Percentiles rank a stretch among this genome's conserved stretches.
These are phyloP conservation scores for Pseudochirops corinnae DNA, from an alignment of 2,797 vertebrate species.

Conservation along the genomic window DNA sequence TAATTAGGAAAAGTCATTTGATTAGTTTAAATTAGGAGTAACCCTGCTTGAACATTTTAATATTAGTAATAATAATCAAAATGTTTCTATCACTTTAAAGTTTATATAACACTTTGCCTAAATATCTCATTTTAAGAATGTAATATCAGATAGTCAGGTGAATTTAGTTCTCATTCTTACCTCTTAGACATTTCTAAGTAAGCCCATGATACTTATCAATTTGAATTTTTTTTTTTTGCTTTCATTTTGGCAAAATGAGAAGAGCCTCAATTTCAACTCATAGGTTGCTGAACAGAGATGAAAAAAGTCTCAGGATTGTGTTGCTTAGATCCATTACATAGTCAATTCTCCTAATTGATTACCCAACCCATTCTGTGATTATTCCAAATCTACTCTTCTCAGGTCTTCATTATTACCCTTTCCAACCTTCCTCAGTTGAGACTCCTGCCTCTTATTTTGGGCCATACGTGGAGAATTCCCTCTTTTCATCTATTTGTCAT, in stretches of 20 bases:
- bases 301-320: neutral
- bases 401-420: too few relatives aligned
- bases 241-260: neutral
- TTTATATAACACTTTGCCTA: neutral
- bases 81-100: neutral
- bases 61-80: neutral
- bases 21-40: neutral
- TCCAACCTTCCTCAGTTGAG: neutral
- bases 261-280: neutral
- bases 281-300: neutral
- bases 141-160: neutral
- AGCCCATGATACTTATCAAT: neutral
- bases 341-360: neutral
- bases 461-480: neutral
- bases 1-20: neutral
- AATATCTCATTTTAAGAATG: neutral
- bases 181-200: neutral
- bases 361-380: neutral
- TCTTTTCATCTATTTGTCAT: neutral
- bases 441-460: neutral
- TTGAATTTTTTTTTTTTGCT: neutral
- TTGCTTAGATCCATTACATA: neutral
- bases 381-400: neutral
- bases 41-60: neutral
- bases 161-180: neutral